Evolutionary conservation across 2,113 vertebrate species (phyloP).

Genomic region (Rhynchomys soricoides): DNA sequence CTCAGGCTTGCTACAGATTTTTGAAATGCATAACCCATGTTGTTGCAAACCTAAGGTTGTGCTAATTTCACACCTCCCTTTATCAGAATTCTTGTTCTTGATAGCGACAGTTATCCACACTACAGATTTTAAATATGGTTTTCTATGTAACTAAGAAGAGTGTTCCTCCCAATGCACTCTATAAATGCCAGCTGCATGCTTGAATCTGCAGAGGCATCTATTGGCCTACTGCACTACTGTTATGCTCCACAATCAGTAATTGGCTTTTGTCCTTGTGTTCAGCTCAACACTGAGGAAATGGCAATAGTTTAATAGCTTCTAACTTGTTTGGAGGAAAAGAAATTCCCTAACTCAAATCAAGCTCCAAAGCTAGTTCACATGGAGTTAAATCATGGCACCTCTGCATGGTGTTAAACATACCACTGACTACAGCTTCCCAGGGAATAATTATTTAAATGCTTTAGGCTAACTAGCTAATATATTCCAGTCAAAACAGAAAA

Average conservation of each 20-base stretch:
- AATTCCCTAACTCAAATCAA: conserved; percentile 32
- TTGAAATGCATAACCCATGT: neutral
- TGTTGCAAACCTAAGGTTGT: conserved; percentile 11
- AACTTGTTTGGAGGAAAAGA: conserved; percentile 10
- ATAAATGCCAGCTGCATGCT: conserved; percentile 54
- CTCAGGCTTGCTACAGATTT: neutral
- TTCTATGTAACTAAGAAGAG: conserved; percentile 29
- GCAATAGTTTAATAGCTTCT: conserved; percentile 28
- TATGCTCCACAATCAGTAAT: neutral
- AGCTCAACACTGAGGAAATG: neutral
- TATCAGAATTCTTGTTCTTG: conserved; percentile 56
- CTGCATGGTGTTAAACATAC: neutral
- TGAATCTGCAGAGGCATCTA: conserved; percentile 48
- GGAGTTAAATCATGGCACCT: neutral
- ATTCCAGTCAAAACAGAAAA: neutral
- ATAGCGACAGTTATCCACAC: conserved; percentile 24
- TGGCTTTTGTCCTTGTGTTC: neutral
- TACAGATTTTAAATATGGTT: conserved; percentile 53
- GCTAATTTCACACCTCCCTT: conserved; percentile 11
- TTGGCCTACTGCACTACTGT: neutral
- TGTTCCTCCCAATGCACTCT: neutral
- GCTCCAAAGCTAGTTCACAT: neutral
- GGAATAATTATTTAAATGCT: conserved; percentile 42
- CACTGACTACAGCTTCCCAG: conserved; percentile 12
- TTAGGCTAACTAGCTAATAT: neutral